Base-by-base conservation (phyloP, 2,888 invertebrate genomes). In the Kuschelorhynchus macadamiae region DNA sequence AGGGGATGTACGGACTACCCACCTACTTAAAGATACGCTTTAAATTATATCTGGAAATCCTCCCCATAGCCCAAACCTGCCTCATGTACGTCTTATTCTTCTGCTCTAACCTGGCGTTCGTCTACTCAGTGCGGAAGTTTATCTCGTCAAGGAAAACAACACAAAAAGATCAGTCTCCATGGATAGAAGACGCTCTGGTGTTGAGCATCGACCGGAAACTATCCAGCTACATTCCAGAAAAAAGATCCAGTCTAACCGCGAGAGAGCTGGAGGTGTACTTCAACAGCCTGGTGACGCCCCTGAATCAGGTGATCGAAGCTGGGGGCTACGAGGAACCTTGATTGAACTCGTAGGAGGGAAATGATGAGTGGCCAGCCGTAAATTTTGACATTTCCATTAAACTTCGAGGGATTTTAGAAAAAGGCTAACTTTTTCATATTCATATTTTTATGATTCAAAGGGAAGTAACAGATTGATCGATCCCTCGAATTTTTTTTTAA, bases 1-100 rank as follows among this genome's bases (percentile, higher is more conserved):
- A 93, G 94, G 88, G 89, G 77, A 88, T 94, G 90, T 86, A 88
- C 75, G 83, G 86, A 1, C 85, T 94, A 1, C 91, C 94, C 0
- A 84, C 87, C 1, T 79, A 81, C 0, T 80, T 94, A 74, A 85
- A 87, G 61, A 84, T 86, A 21, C 88, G 89, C 18, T 94, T 94
- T 83, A 86, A 87, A 70, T 81, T 94, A 9, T 94, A 94, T 80
- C 82, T 94, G 2, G 91, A 91, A 78, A 86, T 92, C 3, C 79
- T 92, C 1, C 94, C 94, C 0, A 75, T 87, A 0, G 85, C 89
- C 0, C 90, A 91, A 79, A 83, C 85, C 63, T 82, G 81, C 0
- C 78, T 85, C 0, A 88, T 87, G 82, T 91, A 90, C 76, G 50
- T 85, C 0, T 76, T 83, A 1, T 85, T 89, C 70, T 80, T 88